phyloP scores from a whole-genome alignment of 2,888 invertebrate species.

The Troilus luridus region DNA sequence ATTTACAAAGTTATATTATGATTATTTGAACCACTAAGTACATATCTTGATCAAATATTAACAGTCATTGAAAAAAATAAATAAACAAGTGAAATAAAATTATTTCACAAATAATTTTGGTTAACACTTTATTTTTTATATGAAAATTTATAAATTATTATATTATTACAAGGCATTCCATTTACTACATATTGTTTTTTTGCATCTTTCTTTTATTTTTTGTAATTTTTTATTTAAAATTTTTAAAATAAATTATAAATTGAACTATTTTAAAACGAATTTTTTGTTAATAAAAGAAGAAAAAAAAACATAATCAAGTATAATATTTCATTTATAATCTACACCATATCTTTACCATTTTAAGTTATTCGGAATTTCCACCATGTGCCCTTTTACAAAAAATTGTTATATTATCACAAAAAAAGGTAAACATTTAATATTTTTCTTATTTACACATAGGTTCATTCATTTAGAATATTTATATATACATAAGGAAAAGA shows the following conservation, averaged over 20 bases:
- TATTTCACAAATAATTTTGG: not conserved
- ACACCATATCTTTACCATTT: not conserved
- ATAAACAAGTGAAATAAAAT: not conserved
- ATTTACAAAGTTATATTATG: slow-evolving; percentile 15
- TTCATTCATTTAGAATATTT: slow-evolving; percentile 31
- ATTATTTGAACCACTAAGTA: slow-evolving; percentile 25
- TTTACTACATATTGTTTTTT: not conserved
- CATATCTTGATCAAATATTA: not conserved
- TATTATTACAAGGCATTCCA: not conserved
- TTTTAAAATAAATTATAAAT: not conserved
- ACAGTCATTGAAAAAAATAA: not conserved
- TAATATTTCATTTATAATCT: not conserved
- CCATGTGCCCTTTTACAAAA: not conserved
- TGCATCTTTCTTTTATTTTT: not conserved
- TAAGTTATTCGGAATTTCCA: not conserved
- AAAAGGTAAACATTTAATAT: not conserved
- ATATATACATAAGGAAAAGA: slow-evolving; percentile 22
- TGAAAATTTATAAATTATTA: not conserved
- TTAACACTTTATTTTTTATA: not conserved
- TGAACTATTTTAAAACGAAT: not conserved
- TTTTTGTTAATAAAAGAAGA: not conserved
- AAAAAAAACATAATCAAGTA: not conserved
- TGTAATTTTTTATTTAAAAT: not conserved
- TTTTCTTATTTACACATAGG: slow-evolving; percentile 1
- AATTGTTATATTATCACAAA: not conserved